These are phyloP conservation scores for Drosophila mettleri DNA, from an alignment of 2,888 invertebrate genomes.

Conservation along the genomic window DNA sequence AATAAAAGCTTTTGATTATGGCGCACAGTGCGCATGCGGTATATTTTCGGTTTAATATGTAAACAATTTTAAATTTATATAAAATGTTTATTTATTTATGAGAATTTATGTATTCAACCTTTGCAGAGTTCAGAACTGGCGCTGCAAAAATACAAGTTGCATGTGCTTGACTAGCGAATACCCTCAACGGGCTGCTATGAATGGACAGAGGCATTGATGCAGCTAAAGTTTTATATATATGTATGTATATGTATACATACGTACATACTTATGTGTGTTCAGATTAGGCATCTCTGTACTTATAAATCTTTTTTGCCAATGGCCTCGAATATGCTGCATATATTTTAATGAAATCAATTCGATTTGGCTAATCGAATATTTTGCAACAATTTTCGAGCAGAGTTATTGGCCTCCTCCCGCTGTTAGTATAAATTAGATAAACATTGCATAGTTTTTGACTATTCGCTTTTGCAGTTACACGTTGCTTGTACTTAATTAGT, in stretches of 20 bases:
- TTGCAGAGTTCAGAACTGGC: neutral
- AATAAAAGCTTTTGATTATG: neutral
- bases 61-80: neutral
- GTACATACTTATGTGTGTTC: too few relatives aligned
- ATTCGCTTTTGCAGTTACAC: neutral
- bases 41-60: neutral
- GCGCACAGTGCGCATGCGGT: neutral
- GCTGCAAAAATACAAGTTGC: neutral
- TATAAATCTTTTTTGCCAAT: too few relatives aligned
- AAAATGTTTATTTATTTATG: neutral
- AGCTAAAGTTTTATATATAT: too few relatives aligned
- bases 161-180: neutral
- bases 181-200: too few relatives aligned
- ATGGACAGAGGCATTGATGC: too few relatives aligned
- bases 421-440: neutral
- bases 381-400: neutral
- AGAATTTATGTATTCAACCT: neutral
- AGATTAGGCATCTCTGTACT: too few relatives aligned
- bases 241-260: too few relatives aligned
- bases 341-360: neutral
- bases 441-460: neutral
- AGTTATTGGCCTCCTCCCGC: neutral
- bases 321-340: neutral
- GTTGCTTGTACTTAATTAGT: slow-evolving; percentile 13
- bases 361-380: neutral